Conservation (phyloP, 2,797 vertebrate species). For the Typhlichthys eigenmanni region DNA sequence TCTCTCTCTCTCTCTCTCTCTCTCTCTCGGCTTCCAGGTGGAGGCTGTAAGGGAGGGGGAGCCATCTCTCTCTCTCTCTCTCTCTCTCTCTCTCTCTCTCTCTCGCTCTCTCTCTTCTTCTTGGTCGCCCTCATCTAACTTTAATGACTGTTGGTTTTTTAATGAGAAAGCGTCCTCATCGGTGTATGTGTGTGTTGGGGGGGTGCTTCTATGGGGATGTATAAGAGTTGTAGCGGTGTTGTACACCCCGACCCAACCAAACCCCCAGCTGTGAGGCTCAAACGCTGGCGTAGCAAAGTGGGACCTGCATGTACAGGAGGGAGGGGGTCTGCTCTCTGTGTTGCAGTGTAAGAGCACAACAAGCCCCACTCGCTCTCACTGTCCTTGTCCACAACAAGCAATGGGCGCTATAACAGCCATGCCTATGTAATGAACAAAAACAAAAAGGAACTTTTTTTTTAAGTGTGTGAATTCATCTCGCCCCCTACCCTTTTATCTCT, state of each 20-base stretch:
- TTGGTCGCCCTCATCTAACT: constrained; percentile 77
- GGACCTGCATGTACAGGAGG: constrained; percentile 22
- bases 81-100: background rate
- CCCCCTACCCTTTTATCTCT: constrained; percentile 8
- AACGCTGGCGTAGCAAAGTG: constrained; percentile 52
- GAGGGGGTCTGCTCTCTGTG: constrained; percentile 41
- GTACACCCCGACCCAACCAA: constrained; percentile 37
- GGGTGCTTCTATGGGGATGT: constrained; percentile 12
- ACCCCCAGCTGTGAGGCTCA: constrained; percentile 64
- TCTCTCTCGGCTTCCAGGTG: background rate
- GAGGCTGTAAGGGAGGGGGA: constrained; percentile 14
- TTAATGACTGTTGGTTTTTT: constrained; percentile 82
- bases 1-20: background rate
- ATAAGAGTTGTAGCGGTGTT: constrained; percentile 52
- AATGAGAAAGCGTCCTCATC: constrained; percentile 68
- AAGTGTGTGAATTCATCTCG: constrained; percentile 32
- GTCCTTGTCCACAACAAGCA: constrained; percentile 39
- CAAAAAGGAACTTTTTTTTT: constrained; percentile 25
- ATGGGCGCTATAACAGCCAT: constrained; percentile 50
- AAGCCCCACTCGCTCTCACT: constrained; percentile 45
- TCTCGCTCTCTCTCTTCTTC: background rate
- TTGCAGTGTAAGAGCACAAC: constrained; percentile 71
- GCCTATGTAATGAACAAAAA: constrained; percentile 42
- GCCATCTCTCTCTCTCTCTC: background rate
- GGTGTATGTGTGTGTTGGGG: too few relatives aligned